Base-by-base conservation (phyloP, 2,888 invertebrate species). In the Sphaerophoria rueppellii region DNA sequence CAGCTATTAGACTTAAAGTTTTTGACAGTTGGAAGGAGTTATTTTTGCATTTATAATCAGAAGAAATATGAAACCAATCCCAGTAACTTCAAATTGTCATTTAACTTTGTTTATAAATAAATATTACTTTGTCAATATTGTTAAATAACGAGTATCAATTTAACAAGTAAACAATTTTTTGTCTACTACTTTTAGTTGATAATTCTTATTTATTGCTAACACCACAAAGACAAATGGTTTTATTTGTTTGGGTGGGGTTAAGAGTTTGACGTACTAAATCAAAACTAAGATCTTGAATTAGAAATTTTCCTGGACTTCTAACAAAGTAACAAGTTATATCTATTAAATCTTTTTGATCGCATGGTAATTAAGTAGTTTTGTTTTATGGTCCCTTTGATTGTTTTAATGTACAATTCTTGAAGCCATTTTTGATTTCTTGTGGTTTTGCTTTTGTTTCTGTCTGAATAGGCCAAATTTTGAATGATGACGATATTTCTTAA, bases 291-390 rank as follows among this genome's bases (percentile, higher is more conserved):
- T 48, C 2, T 16, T 14, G n/a, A 55, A 14, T 57, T 35, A 35
- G 35, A 1, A 35, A 57, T 14, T 37, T 57, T 37, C 6, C 7
- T 55, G 55, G 7, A n/a, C 9, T 43, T 43, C 43, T 12, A 43
- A 43, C 43, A 43, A 43, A 9, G 6, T 12, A 43, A 43, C 43
- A 43, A 43, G 43, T 43, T 43, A 43, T 43, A 40, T 40, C 9
- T 9, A 12, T 40, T 52, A 37, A 9, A 40, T 4, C n/a, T 67
- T 67, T 67, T 67, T 2, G 24, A 24, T 24, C 9, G n/a, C 5
- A 67, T 67, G 67, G 24, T 54, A 67, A 67, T 67, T 43, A 67
- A 52, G n/a, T 34, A n/a, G 40, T 40, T 67, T 67, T n/a, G n/a
- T n/a, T n/a, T 6, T 40, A 24, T 24, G 12, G 6, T 37, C 37